phyloP scores from a whole-genome alignment of 2,888 invertebrate genomes.

The Amphipyra tragopoginis region DNA sequence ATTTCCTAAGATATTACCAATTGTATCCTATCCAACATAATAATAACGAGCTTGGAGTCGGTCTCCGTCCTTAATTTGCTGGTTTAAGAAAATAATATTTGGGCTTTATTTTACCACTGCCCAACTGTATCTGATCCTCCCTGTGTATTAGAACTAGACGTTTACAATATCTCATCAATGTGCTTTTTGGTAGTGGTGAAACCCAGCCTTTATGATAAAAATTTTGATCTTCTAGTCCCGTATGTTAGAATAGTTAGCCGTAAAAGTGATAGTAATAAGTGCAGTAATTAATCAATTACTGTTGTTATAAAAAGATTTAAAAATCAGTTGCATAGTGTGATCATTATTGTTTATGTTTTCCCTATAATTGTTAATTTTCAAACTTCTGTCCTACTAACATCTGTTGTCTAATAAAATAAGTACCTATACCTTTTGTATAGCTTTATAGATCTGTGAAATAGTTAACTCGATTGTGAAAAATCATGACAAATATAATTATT shows the following conservation, averaged over 20 bases:
- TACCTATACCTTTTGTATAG: conserved; percentile 52
- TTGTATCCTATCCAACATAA: conserved; percentile 34
- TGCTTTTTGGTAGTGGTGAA: conserved; percentile 35
- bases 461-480: conserved; percentile 64
- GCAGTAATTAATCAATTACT: conserved; percentile 45
- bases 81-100: conserved; percentile 45
- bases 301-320: conserved; percentile 42
- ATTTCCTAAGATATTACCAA: conserved; percentile 34
- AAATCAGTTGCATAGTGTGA: conserved; percentile 45
- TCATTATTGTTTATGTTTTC: conserved; percentile 33
- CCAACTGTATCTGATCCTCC: conserved; percentile 3
- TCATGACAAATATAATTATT: conserved; percentile 75
- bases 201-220: conserved; percentile 36
- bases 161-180: conserved; percentile 13
- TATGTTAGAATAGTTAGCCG: conserved; percentile 66
- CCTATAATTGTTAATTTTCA: conserved; percentile 40
- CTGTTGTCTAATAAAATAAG: conserved; percentile 43
- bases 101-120: conserved; percentile 34
- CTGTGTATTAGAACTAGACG: neutral
- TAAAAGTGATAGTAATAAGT: conserved; percentile 62
- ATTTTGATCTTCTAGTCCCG: conserved; percentile 79
- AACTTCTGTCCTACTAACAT: conserved; percentile 44
- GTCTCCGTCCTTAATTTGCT: conserved; percentile 78
- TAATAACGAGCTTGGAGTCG: conserved; percentile 75
- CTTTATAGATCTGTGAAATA: conserved; percentile 77